Conservation (phyloP, 23 tunicate species). For the Ascidia mentula region DNA sequence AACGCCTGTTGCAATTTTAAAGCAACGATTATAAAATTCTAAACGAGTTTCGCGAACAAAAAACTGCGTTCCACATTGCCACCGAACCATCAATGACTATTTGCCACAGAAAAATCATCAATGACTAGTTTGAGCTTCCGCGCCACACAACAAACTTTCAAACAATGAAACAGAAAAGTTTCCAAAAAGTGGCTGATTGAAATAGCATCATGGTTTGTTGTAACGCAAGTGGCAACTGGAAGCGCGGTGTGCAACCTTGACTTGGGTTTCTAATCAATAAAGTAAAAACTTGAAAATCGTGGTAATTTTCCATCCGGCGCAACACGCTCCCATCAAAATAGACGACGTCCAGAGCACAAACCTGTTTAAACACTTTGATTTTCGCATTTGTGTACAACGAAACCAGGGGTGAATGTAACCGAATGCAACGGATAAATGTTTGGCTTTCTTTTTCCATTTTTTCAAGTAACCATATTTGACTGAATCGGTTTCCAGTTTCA, state of each 20-base stretch:
- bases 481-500: not conserved
- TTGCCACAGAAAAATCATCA: no score
- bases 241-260: constrained; percentile 6
- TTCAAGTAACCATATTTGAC: not conserved
- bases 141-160: constrained; percentile 2
- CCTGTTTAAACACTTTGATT: not conserved
- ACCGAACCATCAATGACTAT: constrained; percentile 46
- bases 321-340: constrained; percentile 37
- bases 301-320: not conserved
- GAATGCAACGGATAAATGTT: not conserved
- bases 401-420: not conserved
- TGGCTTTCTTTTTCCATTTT: not conserved
- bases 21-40: constrained; percentile 26
- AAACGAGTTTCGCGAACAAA: constrained; percentile 14
- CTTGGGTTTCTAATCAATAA: constrained; percentile 29
- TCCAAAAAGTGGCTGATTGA: constrained; percentile 34
- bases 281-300: constrained; percentile 33
- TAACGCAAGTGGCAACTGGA: constrained; percentile 32
- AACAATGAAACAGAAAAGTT: not conserved
- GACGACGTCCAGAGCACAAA: constrained; percentile 12
- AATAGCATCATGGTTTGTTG: constrained; percentile 15
- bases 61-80: constrained; percentile 43
- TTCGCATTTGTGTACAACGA: constrained; percentile 18
- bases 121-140: no score
- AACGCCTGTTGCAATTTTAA: constrained; percentile 8